These are phyloP conservation scores for Zygothrica quintamaculata DNA, from an alignment of 2,888 invertebrate genomes.

Conservation along the genomic window DNA sequence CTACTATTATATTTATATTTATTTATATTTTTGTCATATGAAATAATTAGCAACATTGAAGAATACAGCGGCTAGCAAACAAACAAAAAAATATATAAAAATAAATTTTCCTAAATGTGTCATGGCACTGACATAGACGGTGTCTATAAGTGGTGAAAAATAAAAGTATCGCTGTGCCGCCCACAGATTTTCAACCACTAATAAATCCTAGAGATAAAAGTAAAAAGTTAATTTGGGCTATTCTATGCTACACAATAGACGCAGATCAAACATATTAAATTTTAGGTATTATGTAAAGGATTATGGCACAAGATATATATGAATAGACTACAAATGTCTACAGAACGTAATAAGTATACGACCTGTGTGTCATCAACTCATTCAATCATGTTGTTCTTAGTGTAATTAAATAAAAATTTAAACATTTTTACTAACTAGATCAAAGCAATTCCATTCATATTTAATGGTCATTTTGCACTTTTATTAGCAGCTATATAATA, in stretches of 20 bases:
- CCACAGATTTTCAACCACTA: constrained; percentile 14
- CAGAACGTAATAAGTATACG: too few relatives aligned
- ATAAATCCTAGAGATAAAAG: constrained; percentile 38
- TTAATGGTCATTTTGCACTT: too few relatives aligned
- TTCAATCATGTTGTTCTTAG: too few relatives aligned
- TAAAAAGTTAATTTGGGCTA: too few relatives aligned
- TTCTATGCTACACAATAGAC: constrained; percentile 21
- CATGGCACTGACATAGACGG: constrained; percentile 62
- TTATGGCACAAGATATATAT: too few relatives aligned
- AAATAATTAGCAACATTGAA: constrained; percentile 30
- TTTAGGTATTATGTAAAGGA: too few relatives aligned
- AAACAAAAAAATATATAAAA: constrained; percentile 35
- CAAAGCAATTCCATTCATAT: too few relatives aligned
- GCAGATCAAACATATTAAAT: constrained; percentile 28
- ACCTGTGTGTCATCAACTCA: too few relatives aligned
- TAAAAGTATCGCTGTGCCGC: constrained; percentile 38
- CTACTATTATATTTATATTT: background rate
- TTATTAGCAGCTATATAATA: too few relatives aligned
- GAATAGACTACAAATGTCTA: too few relatives aligned
- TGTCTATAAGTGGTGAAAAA: constrained; percentile 50
- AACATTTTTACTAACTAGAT: too few relatives aligned
- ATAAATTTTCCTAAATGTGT: constrained; percentile 64
- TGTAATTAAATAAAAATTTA: too few relatives aligned
- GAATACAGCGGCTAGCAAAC: constrained; percentile 20
- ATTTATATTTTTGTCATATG: constrained; percentile 1